Evolutionary conservation across 2,113 vertebrate species (phyloP).

Genomic region (Chlorodrepanis virens): DNA sequence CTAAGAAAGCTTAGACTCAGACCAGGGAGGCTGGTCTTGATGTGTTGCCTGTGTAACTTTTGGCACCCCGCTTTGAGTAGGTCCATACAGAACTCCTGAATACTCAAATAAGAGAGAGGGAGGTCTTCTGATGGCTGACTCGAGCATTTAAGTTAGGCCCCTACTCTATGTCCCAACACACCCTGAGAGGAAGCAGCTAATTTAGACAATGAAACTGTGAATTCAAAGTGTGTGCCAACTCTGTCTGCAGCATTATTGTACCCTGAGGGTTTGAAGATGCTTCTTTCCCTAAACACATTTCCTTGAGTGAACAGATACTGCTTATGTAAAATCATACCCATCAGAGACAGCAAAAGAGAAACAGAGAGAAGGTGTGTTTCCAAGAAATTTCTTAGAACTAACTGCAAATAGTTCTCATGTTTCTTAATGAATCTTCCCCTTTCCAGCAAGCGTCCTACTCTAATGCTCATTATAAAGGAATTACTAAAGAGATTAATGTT

Average conservation of each 20-base stretch:
- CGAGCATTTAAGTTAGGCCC: not conserved
- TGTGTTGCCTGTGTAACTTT: not conserved
- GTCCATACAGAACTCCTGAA: not conserved
- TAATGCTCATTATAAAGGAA: not conserved
- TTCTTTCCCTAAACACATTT: not conserved
- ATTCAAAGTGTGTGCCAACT: not conserved
- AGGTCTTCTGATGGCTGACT: not conserved
- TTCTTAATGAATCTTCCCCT: not conserved
- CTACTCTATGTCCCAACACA: not conserved
- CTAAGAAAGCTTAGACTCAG: fast-evolving
- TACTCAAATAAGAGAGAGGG: not conserved
- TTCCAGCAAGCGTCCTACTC: not conserved
- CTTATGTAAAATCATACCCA: not conserved
- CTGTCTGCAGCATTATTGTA: not conserved
- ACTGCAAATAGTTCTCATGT: not conserved
- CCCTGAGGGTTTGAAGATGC: not conserved
- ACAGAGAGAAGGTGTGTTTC: not conserved
- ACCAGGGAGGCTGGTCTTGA: not conserved
- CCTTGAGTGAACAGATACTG: not conserved
- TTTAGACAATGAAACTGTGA: not conserved
- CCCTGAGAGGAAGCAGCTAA: not conserved
- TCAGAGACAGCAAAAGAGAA: not conserved
- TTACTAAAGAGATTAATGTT: not conserved
- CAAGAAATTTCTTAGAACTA: not conserved
- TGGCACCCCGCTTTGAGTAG: not conserved